Conservation (phyloP, 2,797 vertebrate genomes). For the Molossus molossus region DNA sequence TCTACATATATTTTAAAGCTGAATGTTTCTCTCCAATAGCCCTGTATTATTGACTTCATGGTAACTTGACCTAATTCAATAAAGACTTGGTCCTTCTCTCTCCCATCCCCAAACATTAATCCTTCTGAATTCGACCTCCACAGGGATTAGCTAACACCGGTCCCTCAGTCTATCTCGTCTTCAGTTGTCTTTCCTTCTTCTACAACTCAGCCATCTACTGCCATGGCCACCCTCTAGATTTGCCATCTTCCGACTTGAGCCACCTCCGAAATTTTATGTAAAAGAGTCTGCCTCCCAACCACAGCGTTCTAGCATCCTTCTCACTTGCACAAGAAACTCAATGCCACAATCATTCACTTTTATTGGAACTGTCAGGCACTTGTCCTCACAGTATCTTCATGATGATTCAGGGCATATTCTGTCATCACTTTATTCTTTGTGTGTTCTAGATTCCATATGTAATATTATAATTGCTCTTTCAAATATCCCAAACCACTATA, state of each 20-base stretch:
- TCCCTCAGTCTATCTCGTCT: not conserved
- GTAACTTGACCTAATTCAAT: not conserved
- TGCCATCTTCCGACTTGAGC: not conserved
- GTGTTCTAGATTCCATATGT: not conserved
- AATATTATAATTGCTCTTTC: not conserved
- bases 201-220: not conserved
- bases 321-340: not conserved
- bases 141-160: not conserved
- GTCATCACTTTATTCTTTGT: not conserved
- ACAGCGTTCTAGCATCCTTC: not conserved
- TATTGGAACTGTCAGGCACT: not conserved
- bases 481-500: not conserved
- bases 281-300: not conserved
- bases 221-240: rapidly evolving
- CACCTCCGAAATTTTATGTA: not conserved
- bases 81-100: not conserved
- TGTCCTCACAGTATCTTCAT: not conserved
- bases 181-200: not conserved
- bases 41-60: not conserved
- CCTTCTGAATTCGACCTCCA: not conserved
- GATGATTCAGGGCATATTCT: not conserved
- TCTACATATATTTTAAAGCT: slow-evolving; percentile 40
- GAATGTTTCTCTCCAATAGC: not conserved
- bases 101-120: not conserved
- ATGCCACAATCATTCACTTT: not conserved